Conservation (phyloP, 2,113 vertebrate species). For the Hypocryptadius cinnamomeus region DNA sequence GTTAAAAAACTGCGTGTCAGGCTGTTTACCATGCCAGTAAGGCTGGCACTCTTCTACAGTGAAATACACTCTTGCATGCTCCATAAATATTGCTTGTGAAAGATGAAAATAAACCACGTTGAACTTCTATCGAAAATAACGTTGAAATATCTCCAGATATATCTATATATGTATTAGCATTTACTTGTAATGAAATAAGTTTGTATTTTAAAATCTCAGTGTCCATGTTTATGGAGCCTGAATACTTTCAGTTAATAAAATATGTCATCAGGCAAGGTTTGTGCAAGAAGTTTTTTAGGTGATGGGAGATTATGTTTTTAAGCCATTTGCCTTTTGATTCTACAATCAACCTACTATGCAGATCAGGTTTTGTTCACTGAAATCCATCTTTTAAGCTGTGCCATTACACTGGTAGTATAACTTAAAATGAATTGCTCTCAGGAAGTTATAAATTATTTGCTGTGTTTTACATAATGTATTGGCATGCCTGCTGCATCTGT, state of each 20-base stretch:
- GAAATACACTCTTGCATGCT: neutral
- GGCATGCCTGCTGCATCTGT: neutral
- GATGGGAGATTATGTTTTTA: neutral
- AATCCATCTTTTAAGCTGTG: neutral
- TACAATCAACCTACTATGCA: neutral
- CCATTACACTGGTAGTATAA: neutral
- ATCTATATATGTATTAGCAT: neutral
- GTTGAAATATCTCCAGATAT: neutral
- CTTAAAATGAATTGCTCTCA: neutral
- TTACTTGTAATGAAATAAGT: neutral
- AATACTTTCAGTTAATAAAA: neutral
- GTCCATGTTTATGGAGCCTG: neutral
- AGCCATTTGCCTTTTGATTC: neutral
- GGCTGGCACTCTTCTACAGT: neutral
- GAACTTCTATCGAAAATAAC: neutral
- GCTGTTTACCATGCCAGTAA: neutral
- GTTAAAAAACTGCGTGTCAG: neutral
- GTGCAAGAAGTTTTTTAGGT: neutral
- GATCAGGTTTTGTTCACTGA: neutral
- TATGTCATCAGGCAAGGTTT: neutral
- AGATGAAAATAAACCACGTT: neutral
- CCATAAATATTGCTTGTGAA: neutral
- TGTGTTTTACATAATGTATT: constrained; percentile 7
- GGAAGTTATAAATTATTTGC: constrained; percentile 36
- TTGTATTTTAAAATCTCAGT: neutral